Base-by-base conservation (phyloP, 2,888 invertebrate genomes). In the Hymenopus coronatus region DNA sequence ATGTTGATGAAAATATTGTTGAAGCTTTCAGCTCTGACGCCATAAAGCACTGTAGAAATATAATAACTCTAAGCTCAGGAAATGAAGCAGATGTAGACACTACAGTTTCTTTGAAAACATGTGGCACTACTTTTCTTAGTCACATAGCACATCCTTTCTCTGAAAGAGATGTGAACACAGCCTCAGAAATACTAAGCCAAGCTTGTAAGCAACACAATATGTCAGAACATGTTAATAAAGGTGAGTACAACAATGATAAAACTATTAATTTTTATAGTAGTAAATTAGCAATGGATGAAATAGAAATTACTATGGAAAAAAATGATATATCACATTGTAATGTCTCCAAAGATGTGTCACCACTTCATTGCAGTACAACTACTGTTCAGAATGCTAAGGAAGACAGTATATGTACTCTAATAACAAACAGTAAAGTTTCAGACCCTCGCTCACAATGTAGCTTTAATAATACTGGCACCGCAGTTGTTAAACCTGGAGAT, bases 61-160 rank as follows among this genome's bases (percentile, higher is more conserved):
- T 15, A 30, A 30, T 86, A 28, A 81, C 30, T 3, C 28, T 70
- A 28, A 86, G 81, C 30, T 87, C 87, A 33, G 87, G 87, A 14
- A 87, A 33, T 33, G 87, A 87, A 82, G 87, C 87, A 82, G 87
- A 87, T 87, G n/a, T 87, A 14, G 87, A 87, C n/a, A 30, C 33
- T 82, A 12, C 54, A 70, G 4, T 70, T 70, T 70, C 54, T 70
- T 70, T 70, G 14, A 70, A 70, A 70, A 2, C 54, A 20, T 70
- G 20, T 70, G 54, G 54, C 25, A 6, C 54, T 20, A 70, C 20
- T 3, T 70, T 70, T 70, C 25, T 70, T 70, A 15, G 54, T 20
- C 54, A 70, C 20, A 70, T 70, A 25, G 0, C 54, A 20, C 54
- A 70, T 70, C 54, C 20, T 70, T 70, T 4, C 4, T 70, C 25